Evolutionary conservation across 2,888 invertebrate species (phyloP), one percentile per base, ranked within the genome.

Genomic region (Candidula unifasciata): DNA sequence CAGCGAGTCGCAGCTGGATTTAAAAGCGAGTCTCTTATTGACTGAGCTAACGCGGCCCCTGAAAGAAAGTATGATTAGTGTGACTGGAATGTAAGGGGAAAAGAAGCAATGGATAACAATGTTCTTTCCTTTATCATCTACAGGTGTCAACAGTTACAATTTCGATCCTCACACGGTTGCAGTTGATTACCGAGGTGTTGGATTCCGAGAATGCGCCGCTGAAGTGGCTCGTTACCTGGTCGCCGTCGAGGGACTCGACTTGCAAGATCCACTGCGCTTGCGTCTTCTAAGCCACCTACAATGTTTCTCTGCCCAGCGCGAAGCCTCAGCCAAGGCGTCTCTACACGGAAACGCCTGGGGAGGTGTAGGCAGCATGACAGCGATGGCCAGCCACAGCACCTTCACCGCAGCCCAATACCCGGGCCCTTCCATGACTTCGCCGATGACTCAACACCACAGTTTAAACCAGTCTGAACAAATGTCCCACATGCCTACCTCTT

Each of bases 171-270:
- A 92, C 57, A 86, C 91, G 8, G 89, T 93, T 8, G 98, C 98
- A 21, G 97, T 98, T 96, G 98, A 99, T 94, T 98, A 98, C 94
- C 97, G 98, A 94, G 97, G 96, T 90, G 97, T 98, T 90, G 99
- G 99, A 0, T 99, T 98, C 95, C 95, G 98, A 71, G 99, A 99
- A 93, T 99, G 99, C 94, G 97, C 97, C 0, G 97, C 98, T 0
- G 99, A 99, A 94, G 98, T 98, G 0, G 97, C 97, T 0, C 95
- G 98, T 8, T 99, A 98, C 94, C 95, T 99, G 87, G 97, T 98
- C 89, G 96, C 97, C 89, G 97, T 97, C 13, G 99, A 99, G 94
- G 99, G 99, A 24, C 95, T 99, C 93, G 98, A 98, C 94, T 96
- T 98, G 85, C 98, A 99, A 91, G 98, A 99, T 93, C 98, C 99